These are phyloP conservation scores for Drosophila subpulchrella DNA, from an alignment of 1,140 invertebrate genomes.

Conservation along the genomic window DNA sequence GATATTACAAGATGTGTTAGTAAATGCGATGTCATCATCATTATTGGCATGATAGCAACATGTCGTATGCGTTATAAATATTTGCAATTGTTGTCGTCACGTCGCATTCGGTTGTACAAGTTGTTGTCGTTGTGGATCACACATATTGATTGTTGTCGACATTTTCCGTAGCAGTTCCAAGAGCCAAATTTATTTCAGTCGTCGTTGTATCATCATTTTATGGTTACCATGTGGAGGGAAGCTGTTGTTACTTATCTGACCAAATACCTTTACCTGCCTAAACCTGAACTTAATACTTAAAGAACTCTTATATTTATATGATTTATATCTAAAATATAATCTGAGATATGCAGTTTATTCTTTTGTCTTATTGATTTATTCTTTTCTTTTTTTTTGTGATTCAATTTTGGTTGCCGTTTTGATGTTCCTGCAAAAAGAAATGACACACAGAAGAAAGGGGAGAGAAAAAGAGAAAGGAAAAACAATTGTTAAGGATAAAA, in stretches of 20 bases:
- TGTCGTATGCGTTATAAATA: constrained; percentile 46
- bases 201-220: constrained; percentile 21
- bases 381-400: constrained; percentile 15
- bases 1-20: constrained; percentile 83
- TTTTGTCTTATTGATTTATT: constrained; percentile 51
- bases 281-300: constrained; percentile 72
- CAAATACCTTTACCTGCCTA: constrained; percentile 70
- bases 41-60: constrained; percentile 69
- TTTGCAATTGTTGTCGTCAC: constrained; percentile 45
- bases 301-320: constrained; percentile 59
- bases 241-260: constrained; percentile 76
- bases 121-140: constrained; percentile 37
- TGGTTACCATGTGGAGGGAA: constrained; percentile 74
- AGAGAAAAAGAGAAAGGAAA: constrained; percentile 5
- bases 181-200: constrained; percentile 25
- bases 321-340: constrained; percentile 48
- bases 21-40: constrained; percentile 85
- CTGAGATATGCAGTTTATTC: constrained; percentile 65
- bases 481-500: constrained; percentile 49
- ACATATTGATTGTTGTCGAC: constrained; percentile 43
- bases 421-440: constrained; percentile 45
- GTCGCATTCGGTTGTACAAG: constrained; percentile 29
- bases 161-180: constrained; percentile 16
- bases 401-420: constrained; percentile 9
- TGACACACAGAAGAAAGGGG: constrained; percentile 14